These are phyloP conservation scores for Notothenia rossii DNA, from an alignment of 2,113 vertebrate species.

Conservation along the genomic window DNA sequence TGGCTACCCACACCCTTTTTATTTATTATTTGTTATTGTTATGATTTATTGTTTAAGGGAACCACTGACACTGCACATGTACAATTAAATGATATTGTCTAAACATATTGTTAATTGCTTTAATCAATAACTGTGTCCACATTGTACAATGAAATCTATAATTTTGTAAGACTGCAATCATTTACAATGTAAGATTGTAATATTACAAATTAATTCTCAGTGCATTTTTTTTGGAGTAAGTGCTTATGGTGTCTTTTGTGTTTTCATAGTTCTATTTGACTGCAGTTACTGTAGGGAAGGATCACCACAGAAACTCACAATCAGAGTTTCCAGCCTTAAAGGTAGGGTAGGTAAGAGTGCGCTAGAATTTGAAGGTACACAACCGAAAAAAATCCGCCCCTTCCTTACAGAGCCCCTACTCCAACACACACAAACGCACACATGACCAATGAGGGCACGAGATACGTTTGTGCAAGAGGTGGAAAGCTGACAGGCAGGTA, in stretches of 20 bases:
- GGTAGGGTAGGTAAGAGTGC: no score
- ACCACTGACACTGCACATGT: background rate
- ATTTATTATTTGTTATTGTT: slow-evolving; percentile 22
- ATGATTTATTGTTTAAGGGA: slow-evolving; percentile 9
- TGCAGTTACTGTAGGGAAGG: background rate
- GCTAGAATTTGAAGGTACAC: no score
- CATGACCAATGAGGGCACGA: no score
- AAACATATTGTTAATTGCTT: slow-evolving; percentile 3
- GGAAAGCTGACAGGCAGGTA: no score
- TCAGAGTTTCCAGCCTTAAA: background rate
- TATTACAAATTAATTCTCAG: slow-evolving; percentile 8
- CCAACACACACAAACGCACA: no score
- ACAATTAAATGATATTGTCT: background rate
- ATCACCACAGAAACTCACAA: background rate
- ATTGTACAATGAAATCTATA: slow-evolving; percentile 1
- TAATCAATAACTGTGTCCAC: slow-evolving; percentile 8
- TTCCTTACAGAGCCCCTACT: no score
- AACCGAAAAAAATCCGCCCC: no score
- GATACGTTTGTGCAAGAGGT: no score
- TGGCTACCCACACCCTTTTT: background rate
- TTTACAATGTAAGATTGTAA: background rate
- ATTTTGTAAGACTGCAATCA: background rate
- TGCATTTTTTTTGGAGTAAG: slow-evolving; percentile 5
- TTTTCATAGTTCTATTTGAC: slow-evolving; percentile 7
- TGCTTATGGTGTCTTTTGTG: background rate